Evolutionary conservation across 2,888 invertebrate genomes (phyloP).

Genomic region (Scaptomyza polygonia): DNA sequence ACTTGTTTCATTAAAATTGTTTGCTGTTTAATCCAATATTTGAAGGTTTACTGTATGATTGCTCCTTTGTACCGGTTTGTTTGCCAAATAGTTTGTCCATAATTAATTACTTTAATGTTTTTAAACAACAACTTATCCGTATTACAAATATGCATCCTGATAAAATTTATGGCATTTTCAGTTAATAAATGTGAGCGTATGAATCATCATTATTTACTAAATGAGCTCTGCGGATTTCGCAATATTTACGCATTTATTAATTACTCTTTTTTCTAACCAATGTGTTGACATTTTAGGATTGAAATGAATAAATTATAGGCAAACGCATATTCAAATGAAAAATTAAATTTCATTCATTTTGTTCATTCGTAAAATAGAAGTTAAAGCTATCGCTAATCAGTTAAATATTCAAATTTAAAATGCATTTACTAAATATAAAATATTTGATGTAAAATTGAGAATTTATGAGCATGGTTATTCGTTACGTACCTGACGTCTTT

Average conservation of each 20-base stretch:
- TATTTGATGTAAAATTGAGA: background rate
- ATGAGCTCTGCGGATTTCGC: background rate
- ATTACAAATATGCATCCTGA: background rate
- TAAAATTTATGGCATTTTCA: background rate
- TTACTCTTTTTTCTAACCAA: background rate
- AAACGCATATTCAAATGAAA: background rate
- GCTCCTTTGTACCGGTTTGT: background rate
- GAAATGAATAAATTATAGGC: constrained; percentile 3
- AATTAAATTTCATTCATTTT: too few species aligned
- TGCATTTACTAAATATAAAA: background rate
- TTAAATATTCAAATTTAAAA: background rate
- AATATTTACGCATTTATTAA: constrained; percentile 11
- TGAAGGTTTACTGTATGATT: too few species aligned
- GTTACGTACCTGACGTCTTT: constrained; percentile 46
- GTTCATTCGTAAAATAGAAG: too few species aligned
- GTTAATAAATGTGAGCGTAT: background rate
- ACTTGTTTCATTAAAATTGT: background rate
- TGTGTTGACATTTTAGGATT: background rate
- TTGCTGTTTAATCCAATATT: background rate
- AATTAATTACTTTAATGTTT: background rate
- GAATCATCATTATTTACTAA: background rate
- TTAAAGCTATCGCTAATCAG: too few species aligned
- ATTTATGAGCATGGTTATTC: background rate
- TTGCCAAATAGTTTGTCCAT: background rate
- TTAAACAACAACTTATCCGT: background rate